These are phyloP conservation scores for Peromyscus californicus DNA, from an alignment of 2,113 vertebrate species.

Conservation along the genomic window DNA sequence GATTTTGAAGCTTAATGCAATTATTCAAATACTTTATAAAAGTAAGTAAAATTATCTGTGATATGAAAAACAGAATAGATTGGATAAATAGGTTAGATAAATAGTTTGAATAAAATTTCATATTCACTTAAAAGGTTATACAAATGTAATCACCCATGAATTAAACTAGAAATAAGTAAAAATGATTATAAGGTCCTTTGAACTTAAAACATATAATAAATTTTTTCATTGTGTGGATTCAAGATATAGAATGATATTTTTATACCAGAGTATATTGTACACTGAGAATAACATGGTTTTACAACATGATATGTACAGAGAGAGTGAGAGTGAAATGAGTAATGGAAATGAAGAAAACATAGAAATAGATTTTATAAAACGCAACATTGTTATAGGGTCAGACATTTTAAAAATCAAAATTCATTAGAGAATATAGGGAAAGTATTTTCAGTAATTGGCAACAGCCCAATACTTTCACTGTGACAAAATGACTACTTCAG, in stretches of 20 bases:
- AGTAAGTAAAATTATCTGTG: neutral
- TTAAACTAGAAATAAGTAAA: neutral
- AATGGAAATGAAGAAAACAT: neutral
- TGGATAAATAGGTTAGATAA: too few relatives aligned
- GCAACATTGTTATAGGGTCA: neutral
- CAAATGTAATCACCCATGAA: neutral
- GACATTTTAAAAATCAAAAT: constrained; percentile 25
- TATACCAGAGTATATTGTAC: too few relatives aligned
- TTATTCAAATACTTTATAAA: neutral
- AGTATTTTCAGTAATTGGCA: constrained; percentile 14
- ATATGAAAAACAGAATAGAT: neutral
- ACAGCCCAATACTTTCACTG: neutral
- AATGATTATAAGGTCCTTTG: neutral
- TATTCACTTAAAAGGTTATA: neutral
- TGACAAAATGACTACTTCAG: neutral
- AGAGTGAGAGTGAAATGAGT: neutral
- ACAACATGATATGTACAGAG: neutral
- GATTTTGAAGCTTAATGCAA: neutral
- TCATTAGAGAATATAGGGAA: neutral
- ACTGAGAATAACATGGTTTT: neutral
- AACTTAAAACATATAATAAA: constrained; percentile 1
- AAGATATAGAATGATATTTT: neutral
- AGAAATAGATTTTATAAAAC: constrained; percentile 21
- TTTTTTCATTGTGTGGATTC: neutral
- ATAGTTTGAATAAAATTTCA: neutral